Evolutionary conservation across 2,888 invertebrate genomes (phyloP).

Genomic region (Acleris laterana): DNA sequence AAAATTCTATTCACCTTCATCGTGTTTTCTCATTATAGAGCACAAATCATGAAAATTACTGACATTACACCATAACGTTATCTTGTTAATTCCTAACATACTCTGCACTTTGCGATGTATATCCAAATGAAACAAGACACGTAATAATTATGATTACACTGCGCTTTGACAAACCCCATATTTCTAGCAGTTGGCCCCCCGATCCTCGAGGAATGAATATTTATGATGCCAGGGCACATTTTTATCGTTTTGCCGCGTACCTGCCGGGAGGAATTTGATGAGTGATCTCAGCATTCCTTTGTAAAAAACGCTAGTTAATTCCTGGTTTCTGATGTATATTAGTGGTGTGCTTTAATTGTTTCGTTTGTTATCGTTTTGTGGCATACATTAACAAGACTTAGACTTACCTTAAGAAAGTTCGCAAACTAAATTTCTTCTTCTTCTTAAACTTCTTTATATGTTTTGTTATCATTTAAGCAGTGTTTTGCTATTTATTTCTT

Average conservation of each 20-base stretch:
- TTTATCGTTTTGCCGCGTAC: constrained; percentile 69
- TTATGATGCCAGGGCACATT: constrained; percentile 67
- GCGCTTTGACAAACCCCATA: constrained; percentile 70
- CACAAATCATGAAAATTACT: constrained; percentile 24
- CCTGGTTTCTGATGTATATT: constrained; percentile 13
- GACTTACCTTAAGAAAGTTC: not conserved
- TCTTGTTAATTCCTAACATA: constrained; percentile 42
- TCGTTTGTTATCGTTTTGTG: not conserved
- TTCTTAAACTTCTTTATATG: no score
- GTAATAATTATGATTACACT: constrained; percentile 77
- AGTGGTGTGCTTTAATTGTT: not conserved
- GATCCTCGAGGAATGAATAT: constrained; percentile 67
- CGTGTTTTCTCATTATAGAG: not conserved
- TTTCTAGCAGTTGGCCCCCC: constrained; percentile 66
- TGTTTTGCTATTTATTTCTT: no score
- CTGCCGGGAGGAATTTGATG: constrained; percentile 61
- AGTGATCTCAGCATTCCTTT: constrained; percentile 45
- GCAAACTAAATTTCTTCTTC: no score
- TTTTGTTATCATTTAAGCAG: no score
- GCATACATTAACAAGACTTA: not conserved
- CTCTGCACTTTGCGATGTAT: constrained; percentile 4
- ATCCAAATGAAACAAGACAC: constrained; percentile 39
- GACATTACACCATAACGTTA: constrained; percentile 35
- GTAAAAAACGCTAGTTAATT: constrained; percentile 50
- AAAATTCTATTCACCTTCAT: not conserved